Base-by-base conservation (phyloP, 1,140 invertebrate genomes). In the Rhynchophorus ferrugineus region DNA sequence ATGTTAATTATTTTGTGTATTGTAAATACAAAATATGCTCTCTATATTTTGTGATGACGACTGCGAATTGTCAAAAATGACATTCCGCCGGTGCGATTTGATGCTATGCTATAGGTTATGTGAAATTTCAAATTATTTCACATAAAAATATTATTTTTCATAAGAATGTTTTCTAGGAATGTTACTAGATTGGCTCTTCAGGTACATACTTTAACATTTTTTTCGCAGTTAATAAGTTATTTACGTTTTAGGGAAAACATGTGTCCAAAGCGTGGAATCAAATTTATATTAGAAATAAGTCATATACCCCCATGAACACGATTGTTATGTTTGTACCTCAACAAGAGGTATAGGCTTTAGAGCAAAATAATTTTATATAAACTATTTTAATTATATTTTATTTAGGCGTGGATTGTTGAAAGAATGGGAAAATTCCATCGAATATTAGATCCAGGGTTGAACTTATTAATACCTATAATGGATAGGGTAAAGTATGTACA, bases 401-500 rank as follows among this genome's bases (percentile, higher is more conserved):
- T 71, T 70, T 62, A 90, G 87, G 94, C 96, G 43, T 99, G 97
- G 97, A 78, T 99, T 56, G 88, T 99, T 0, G 96, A 99, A 74
- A 75, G 96, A 67, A 98, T 99, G 94, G 97, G 97, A 43, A 94
- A 90, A 74, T 99, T 94, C 74, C 78, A 91, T 67, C 80, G 86
- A 72, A 90, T 96, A 54, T 71, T 98, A 21, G 84, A 96, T 39
- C 95, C 95, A 33, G 97, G 97, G 5, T 73, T 99, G 2, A 99
- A 99, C 69, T 64, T 98, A 49, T 71, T 98, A 8, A 77, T 96
- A 54, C 97, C 97, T 3, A 71, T 99, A 56, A 71, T 97, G 41
- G 96, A 99, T 73, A 81, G 77, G 71, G 85, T 99, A 6, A 95
- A 89, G 75, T 99, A 99, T 78, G 95, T 99, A 14, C 97, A 99